Evolutionary conservation across 2,113 vertebrate species (phyloP), one percentile per base, ranked within the genome.

Genomic region (Choloepus hoffmanni): DNA sequence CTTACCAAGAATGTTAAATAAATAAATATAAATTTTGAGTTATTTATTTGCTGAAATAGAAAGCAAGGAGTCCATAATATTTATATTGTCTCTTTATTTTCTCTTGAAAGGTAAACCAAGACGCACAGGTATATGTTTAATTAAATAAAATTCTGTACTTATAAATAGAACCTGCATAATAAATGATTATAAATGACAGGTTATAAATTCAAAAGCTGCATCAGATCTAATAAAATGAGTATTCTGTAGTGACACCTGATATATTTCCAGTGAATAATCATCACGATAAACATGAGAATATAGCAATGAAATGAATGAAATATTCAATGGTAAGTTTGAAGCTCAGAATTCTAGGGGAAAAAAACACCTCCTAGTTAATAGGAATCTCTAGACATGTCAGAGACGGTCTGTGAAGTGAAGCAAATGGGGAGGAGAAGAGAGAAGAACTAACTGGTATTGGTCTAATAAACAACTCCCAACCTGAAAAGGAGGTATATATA

Each of bases 1-100:
- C 33, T 40, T 70, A 53, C 3, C 74, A 36, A 45, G 36, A 36
- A 36, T 36, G 36, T 36, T 73, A 81, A 85, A 90, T 67, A 13
- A 95, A 76, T 12, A 70, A 88, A n/a, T 60, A 43, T 19, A 68
- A 82, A 77, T 85, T 77, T 58, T 68, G 92, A 53, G 58, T 26
- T 76, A 45, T 48, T 85, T 94, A 88, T n/a, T 33, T 92, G 40
- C 50, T 88, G 70, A 93, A 97, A 94, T 58, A 93, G 28, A 83
- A 79, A 91, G 40, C 19, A 85, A 55, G 36, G 13, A 24, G 30
- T 72, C 70, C 1, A 81, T 53, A 74, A 90, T 36, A 36, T 36
- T 36, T 53, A 87, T 74, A 68, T 3, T 26, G 6, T n/a, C 36
- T 72, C 74, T 48, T 30, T 28, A n/a, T 88, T 95, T 95, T 84